Percentiles rank a stretch among this genome's conserved stretches.
Evolutionary conservation across 1,140 invertebrate species (phyloP).

Genomic region (Cyclina sinensis): DNA sequence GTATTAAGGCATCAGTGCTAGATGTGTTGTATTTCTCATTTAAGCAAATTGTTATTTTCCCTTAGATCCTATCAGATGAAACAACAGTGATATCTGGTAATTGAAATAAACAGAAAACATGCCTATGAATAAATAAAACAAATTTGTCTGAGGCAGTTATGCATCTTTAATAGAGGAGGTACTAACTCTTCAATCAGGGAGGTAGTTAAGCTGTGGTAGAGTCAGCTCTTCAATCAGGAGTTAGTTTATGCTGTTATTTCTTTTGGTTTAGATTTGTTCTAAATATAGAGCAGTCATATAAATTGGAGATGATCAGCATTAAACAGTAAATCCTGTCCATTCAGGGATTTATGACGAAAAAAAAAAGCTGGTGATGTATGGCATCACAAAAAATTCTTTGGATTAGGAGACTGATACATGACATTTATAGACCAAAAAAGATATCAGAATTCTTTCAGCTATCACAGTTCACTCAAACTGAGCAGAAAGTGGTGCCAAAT

Average conservation of each 20-base stretch:
- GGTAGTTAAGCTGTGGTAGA: slow-evolving; percentile 1
- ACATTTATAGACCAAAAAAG: no score
- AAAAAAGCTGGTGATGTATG: neutral
- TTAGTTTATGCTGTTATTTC: slow-evolving; percentile 34
- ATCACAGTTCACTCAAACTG: no score
- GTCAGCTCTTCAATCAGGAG: slow-evolving; percentile 5
- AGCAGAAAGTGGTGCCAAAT: no score
- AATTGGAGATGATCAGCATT: slow-evolving; percentile 20
- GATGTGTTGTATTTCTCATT: neutral
- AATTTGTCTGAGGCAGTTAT: neutral
- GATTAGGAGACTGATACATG: no score
- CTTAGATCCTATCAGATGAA: slow-evolving; percentile 15
- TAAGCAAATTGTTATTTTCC: slow-evolving; percentile 5
- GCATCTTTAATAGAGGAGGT: slow-evolving; percentile 51
- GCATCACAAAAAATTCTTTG: no score
- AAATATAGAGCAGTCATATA: slow-evolving; percentile 13
- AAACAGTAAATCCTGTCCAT: neutral
- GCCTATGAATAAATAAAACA: slow-evolving; percentile 50
- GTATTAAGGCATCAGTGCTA: neutral
- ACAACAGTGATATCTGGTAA: neutral
- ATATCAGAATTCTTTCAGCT: no score
- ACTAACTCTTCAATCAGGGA: slow-evolving; percentile 35
- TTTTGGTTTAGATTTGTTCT: neutral
- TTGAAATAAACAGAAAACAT: slow-evolving; percentile 28
- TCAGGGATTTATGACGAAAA: neutral